Evolutionary conservation across 2,113 vertebrate genomes (phyloP), one percentile per base, ranked within the genome.

Genomic region (Amphiprion percula): DNA sequence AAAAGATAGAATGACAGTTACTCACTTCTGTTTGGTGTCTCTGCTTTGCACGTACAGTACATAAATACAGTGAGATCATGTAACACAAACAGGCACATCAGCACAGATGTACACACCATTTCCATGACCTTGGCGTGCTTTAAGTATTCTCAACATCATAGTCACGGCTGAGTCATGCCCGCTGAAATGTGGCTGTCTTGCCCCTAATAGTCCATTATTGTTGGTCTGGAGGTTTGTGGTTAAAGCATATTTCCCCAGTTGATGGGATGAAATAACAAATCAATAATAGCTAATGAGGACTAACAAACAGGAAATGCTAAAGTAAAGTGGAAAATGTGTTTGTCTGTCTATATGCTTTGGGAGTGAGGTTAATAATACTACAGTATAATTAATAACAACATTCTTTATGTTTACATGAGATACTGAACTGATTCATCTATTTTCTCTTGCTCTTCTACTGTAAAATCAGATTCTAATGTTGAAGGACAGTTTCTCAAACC

Each of bases 71-170:
- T 5, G 6, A 16, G 23, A 23, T 44, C 50, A 14, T 49, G 16
- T 46, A 23, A 47, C 19, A 52, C 19, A 50, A 9, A 21, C 49
- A 52, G 49, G 49, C 16, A 74, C 67, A 66, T 52, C 10, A 59
- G 44, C 79, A 60, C 58, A 63, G 30, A 76, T 54, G 64, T 26
- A 46, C 17, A 49, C 41, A 67, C 46, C 8, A 23, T 78, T 47
- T 59, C 47, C 24, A 15, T 80, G 70, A 90, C 84, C 75, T 86
- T 71, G 19, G 33, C 26, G 10, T 67, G 53, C 66, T 62, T 75
- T 4, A 17, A 75, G 52, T 49, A 69, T 78, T 82, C 63, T 54
- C 71, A 74, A 33, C 60, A 52, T 80, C 55, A 53, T 10, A 39
- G 50, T 76, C 44, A 39, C 5, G 26, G 9, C 60, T 82, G 61